Base-by-base conservation (phyloP, 2,888 invertebrate species). In the Lepidochrysops patricia region DNA sequence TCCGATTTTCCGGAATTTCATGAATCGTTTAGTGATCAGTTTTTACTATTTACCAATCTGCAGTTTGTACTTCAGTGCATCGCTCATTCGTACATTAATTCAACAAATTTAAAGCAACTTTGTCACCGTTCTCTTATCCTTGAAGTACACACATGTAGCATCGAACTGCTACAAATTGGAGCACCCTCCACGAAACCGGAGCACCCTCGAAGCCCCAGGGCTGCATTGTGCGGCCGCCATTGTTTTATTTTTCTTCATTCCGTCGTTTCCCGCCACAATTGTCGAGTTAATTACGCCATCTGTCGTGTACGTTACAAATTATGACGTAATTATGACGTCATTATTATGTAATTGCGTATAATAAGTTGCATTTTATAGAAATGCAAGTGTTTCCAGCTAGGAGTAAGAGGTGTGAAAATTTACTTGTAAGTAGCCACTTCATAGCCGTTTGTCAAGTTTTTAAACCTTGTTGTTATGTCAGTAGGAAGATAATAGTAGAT, bases 251-350 rank as follows among this genome's bases (percentile, higher is more conserved):
- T 50, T 57, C 63, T 61, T 62, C 64, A 65, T 62, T 58, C 50
- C 62, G 60, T 64, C 62, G 64, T 65, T 65, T 62, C 64, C 63
- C 61, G 65, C 61, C 59, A 26, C 62, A 59, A 65, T 61, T 63
- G 58, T 25, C 62, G 65, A 67, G 69, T 72, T 76, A 75, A 76
- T 77, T 75, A 76, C 68, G 68, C 73, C 77, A 76, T 74, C 77
- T 77, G 77, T 69, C 71, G 68, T 50, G 52, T 61, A 54, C 54
- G 54, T 54, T 54, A 29, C 15, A 19, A 54, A 54, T 54, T 54
- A 54, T 29, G 15, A 54, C 9, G 54, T 61, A 49, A n/a, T n/a
- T n/a, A 58, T 25, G 43, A 29, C 58, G 60, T 57, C 35, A 37
- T 48, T 26, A 32, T 58, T 29, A 52, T 19, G n/a, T n/a, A n/a